Conservation (phyloP, 2,797 vertebrate genomes). For the Malurus leucopterus region DNA sequence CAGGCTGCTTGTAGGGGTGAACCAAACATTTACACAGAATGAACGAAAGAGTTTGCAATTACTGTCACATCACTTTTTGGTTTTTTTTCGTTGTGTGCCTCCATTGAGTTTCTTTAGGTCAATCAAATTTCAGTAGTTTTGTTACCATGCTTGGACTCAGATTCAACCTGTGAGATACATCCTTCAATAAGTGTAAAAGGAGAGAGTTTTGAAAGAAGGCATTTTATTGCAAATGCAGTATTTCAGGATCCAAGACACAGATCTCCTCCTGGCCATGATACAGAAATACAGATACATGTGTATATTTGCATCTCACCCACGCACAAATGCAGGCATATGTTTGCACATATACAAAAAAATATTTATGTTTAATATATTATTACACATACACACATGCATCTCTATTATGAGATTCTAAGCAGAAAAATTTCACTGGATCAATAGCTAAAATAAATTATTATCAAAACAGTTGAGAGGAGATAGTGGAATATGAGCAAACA, state of each 20-base stretch:
- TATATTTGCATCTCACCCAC: not conserved
- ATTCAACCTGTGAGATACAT: not conserved
- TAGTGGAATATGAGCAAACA: not conserved
- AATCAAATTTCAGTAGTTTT: not conserved
- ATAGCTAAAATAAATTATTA: not conserved
- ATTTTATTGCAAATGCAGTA: not conserved
- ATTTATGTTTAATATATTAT: not conserved
- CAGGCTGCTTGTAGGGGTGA: not conserved
- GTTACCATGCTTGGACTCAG: not conserved
- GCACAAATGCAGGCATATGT: not conserved
- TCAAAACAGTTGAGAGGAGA: not conserved
- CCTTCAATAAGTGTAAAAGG: not conserved
- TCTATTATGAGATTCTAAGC: not conserved
- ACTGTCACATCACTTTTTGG: not conserved
- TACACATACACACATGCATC: fast-evolving
- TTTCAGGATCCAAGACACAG: not conserved
- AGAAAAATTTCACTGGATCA: not conserved
- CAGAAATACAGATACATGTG: not conserved
- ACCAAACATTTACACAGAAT: not conserved
- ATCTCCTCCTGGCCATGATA: not conserved
- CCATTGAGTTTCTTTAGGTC: not conserved
- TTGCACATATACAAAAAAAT: not conserved
- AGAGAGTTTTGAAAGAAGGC: not conserved
- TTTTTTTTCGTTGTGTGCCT: not conserved
- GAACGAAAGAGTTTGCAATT: not conserved